These are phyloP conservation scores for Tretioscincus oriximinensis DNA, from an alignment of 2,113 vertebrate species.

Conservation along the genomic window DNA sequence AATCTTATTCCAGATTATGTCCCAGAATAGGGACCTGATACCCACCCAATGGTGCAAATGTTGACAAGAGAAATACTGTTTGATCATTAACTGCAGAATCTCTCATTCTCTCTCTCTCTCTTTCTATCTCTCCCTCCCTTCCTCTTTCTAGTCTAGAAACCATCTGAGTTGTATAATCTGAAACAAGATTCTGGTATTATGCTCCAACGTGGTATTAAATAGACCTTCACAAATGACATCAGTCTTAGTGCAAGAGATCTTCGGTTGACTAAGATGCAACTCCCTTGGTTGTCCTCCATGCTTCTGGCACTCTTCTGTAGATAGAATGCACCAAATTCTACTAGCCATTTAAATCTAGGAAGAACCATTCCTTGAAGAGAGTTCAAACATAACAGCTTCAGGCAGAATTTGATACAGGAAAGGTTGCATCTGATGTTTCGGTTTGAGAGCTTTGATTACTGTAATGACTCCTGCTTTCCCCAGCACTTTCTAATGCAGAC, in stretches of 20 bases:
- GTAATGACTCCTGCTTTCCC: neutral
- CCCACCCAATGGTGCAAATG: neutral
- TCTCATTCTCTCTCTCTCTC: conserved; percentile 22
- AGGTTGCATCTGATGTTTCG: neutral
- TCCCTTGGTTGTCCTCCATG: rapidly evolving
- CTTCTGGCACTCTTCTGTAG: neutral
- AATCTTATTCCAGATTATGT: too few relatives aligned
- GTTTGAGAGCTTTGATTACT: neutral
- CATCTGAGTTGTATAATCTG: conserved; percentile 45
- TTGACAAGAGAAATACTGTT: neutral
- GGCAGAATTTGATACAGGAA: neutral
- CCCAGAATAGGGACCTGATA: too few relatives aligned
- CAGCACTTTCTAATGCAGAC: neutral
- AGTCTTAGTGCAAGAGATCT: neutral
- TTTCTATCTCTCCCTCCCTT: conserved; percentile 26
- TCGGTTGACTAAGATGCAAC: neutral
- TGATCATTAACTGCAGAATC: conserved; percentile 46
- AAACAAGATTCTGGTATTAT: conserved; percentile 27
- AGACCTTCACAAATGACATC: rapidly evolving
- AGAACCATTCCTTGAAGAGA: neutral
- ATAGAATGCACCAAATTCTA: neutral
- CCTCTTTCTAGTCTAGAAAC: conserved; percentile 51
- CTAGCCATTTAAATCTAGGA: neutral
- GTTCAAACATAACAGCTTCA: neutral
- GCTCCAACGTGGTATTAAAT: neutral